Conservation (phyloP, 2,113 vertebrate genomes). For the Orthonyx spaldingii region DNA sequence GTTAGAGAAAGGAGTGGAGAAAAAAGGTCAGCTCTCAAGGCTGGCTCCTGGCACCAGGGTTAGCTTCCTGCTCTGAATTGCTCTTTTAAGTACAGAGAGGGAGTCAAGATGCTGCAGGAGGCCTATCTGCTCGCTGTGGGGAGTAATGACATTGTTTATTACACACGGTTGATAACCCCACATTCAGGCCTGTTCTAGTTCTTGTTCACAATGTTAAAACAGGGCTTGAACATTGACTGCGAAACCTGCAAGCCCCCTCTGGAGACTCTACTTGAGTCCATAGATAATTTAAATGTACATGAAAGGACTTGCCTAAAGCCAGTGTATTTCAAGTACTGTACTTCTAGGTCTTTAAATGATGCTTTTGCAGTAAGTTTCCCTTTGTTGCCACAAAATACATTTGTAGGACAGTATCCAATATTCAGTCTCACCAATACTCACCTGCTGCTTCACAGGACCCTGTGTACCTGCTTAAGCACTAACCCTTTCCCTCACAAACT, state of each 20-base stretch:
- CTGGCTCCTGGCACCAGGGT: not conserved
- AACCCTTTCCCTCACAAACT: not conserved
- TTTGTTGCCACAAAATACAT: not conserved
- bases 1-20: not conserved
- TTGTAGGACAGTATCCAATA: not conserved
- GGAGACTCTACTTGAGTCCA: conserved; percentile 21
- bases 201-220: conserved; percentile 17
- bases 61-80: not conserved
- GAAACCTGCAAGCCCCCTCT: not conserved
- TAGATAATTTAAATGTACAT: conserved; percentile 58
- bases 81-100: not conserved
- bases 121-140: not conserved
- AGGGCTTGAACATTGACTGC: not conserved
- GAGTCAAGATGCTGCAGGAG: not conserved
- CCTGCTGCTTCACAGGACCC: not conserved
- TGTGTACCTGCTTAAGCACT: not conserved
- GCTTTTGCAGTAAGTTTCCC: not conserved
- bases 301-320: conserved; percentile 32
- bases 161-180: not conserved
- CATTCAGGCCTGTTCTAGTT: not conserved
- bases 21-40: not conserved
- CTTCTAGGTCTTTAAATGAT: not conserved
- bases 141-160: conserved; percentile 28
- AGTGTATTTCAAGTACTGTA: not conserved
- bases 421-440: not conserved